Percentiles rank a stretch among this genome's conserved stretches.
phyloP scores from a whole-genome alignment of 2,888 invertebrate species.

The Drosophila subsilvestris region DNA sequence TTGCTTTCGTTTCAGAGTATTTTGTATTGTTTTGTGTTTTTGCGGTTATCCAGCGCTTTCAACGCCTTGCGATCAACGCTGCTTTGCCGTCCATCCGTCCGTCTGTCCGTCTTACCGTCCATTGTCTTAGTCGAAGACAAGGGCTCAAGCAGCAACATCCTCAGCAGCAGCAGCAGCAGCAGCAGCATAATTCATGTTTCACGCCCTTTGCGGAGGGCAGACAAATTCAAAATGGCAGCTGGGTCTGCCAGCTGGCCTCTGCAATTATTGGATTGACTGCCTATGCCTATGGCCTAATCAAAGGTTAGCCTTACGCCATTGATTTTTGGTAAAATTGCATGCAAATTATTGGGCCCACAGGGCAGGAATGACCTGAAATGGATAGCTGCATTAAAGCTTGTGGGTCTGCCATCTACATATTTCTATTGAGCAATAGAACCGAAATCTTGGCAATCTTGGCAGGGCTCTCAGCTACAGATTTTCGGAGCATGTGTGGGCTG shows the following conservation, averaged over 20 bases:
- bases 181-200: constrained; percentile 79
- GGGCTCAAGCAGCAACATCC: constrained; percentile 8
- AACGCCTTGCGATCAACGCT: constrained; percentile 72
- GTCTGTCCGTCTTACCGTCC: constrained; percentile 16
- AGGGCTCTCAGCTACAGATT: not conserved
- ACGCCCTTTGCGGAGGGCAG: constrained; percentile 56
- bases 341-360: constrained; percentile 21
- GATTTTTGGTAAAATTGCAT: constrained; percentile 58
- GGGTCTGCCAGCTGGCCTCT: constrained; percentile 11
- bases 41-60: constrained; percentile 75
- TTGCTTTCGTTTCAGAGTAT: constrained; percentile 48
- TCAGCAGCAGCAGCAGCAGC: constrained; percentile 36
- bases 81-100: constrained; percentile 15
- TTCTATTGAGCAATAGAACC: constrained; percentile 50
- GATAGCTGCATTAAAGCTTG: constrained; percentile 21
- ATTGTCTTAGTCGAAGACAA: constrained; percentile 24
- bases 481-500: not conserved
- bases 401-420: constrained; percentile 25
- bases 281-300: constrained; percentile 57
- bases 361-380: not conserved
- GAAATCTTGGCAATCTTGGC: constrained; percentile 11
- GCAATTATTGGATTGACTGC: constrained; percentile 49
- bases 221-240: constrained; percentile 68
- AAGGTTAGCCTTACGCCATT: constrained; percentile 55
- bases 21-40: constrained; percentile 76